Base-by-base conservation (phyloP, 2,113 vertebrate genomes). In the Lophura nycthemera region DNA sequence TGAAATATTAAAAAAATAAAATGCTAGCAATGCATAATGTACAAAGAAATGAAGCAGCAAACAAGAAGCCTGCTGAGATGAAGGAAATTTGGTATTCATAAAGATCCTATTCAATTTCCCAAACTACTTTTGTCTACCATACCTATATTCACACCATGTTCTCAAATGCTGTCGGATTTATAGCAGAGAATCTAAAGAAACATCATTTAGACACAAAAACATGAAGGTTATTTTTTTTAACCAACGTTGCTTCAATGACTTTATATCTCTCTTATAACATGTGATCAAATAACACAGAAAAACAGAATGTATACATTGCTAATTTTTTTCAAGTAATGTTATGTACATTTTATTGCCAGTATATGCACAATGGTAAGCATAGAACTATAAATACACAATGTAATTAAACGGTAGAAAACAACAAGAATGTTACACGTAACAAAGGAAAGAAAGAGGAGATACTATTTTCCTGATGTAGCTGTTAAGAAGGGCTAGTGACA, bases 301-400 rank as follows among this genome's bases (percentile, higher is more conserved):
- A 67, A 79, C 93, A 93, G 90, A 86, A 76, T 86, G 91, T 94
- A 92, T 95, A 96, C 90, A 94, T 85, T 64, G 85, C 91, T 95
- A 56, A 73, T 89, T 93, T 98, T 52, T 95, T 97, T 97, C 80
- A 97, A 97, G 97, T 98, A 96, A 98, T 97, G 97, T 98, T 99
- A 98, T 99, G 98, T 99, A 99, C 99, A 99, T 98, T 99, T 99
- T 98, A 98, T 98, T 98, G 98, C 98, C 98, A 97, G 98, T 98
- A 98, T 98, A 97, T 98, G 97, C 97, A 98, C 98, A 98, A 99
- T 97, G 98, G 98, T 98, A 98, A 99, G 98, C 98, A 98, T 98
- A 98, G 98, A 98, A 98, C 98, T 99, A 98, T 99, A 99, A 99
- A 99, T 98, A 99, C 99, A 99, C 98, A 93, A 98, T 97, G 97